Conservation (phyloP, 2,888 invertebrate genomes). For the Erebia aethiops region DNA sequence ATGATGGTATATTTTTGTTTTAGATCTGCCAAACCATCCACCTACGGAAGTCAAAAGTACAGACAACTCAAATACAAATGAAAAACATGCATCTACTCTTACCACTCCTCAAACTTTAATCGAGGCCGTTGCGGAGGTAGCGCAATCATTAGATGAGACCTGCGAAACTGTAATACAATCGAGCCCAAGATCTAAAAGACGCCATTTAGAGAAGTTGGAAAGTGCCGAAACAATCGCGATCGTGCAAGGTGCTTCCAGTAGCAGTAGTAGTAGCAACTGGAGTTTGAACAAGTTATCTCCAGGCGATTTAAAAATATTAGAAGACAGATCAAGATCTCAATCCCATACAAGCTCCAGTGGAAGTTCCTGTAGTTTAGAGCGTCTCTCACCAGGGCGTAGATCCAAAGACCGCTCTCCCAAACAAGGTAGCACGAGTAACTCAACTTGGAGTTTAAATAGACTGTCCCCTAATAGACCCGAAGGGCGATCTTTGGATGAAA, state of each 20-base stretch:
- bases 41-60: slow-evolving; percentile 51
- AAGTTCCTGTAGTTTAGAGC: slow-evolving; percentile 77
- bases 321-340: slow-evolving; percentile 74
- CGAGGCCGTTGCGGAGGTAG: slow-evolving; percentile 86
- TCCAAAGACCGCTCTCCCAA: slow-evolving; percentile 80
- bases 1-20: slow-evolving; percentile 43
- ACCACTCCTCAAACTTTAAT: slow-evolving; percentile 77
- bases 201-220: slow-evolving; percentile 77
- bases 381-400: slow-evolving; percentile 75
- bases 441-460: slow-evolving; percentile 78
- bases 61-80: slow-evolving; percentile 53
- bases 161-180: slow-evolving; percentile 86
- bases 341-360: slow-evolving; percentile 80
- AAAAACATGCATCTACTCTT: slow-evolving; percentile 52
- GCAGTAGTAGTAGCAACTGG: slow-evolving; percentile 81
- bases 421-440: slow-evolving; percentile 77
- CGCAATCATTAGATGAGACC: slow-evolving; percentile 86
- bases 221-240: slow-evolving; percentile 74
- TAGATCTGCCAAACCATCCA: slow-evolving; percentile 58
- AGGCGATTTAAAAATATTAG: slow-evolving; percentile 75
- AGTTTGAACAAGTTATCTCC: slow-evolving; percentile 79
- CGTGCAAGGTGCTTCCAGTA: slow-evolving; percentile 76
- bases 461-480: slow-evolving; percentile 77
- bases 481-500: slow-evolving; percentile 77
- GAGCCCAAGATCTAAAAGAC: slow-evolving; percentile 81